Percentiles rank a stretch among this genome's conserved stretches.
These are phyloP conservation scores for Macrosteles quadrilineatus DNA, from an alignment of 1,140 invertebrate genomes.

Conservation along the genomic window DNA sequence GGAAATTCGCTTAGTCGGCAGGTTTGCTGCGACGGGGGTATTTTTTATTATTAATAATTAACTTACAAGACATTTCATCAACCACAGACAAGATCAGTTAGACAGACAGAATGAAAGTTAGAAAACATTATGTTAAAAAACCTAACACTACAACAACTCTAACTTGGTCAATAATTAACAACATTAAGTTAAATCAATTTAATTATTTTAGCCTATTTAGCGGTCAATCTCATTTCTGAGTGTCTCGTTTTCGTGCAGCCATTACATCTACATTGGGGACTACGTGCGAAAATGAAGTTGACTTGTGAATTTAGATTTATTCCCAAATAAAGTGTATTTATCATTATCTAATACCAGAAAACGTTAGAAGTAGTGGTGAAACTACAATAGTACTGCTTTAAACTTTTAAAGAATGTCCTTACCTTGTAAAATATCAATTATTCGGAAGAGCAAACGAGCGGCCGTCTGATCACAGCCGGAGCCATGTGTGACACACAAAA, in stretches of 20 bases:
- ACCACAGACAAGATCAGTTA: too few species aligned
- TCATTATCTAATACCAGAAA: not conserved
- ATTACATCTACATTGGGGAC: conserved; percentile 1
- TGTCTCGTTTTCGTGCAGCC: not conserved
- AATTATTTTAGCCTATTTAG: too few species aligned
- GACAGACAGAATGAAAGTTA: too few species aligned
- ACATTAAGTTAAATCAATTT: too few species aligned
- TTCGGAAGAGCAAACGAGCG: not conserved
- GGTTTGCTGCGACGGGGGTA: too few species aligned
- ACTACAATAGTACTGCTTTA: not conserved
- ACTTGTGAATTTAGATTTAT: not conserved
- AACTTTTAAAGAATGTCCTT: not conserved
- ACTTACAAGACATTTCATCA: too few species aligned
- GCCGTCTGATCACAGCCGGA: conserved; percentile 5
- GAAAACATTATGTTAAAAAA: too few species aligned
- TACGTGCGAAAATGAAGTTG: not conserved
- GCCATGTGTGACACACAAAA: conserved; percentile 35
- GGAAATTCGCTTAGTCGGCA: too few species aligned
- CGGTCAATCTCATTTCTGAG: too few species aligned
- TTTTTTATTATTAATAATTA: too few species aligned
- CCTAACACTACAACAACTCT: too few species aligned
- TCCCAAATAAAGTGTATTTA: not conserved
- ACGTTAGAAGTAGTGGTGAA: not conserved
- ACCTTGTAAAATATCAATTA: conserved; percentile 12
- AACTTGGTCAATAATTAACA: too few species aligned